Percentiles rank a stretch among this genome's conserved stretches.
Evolutionary conservation across 64 coral and sea anemone genomes (phyloP).

Genomic region (Cladopsammia gracilis): DNA sequence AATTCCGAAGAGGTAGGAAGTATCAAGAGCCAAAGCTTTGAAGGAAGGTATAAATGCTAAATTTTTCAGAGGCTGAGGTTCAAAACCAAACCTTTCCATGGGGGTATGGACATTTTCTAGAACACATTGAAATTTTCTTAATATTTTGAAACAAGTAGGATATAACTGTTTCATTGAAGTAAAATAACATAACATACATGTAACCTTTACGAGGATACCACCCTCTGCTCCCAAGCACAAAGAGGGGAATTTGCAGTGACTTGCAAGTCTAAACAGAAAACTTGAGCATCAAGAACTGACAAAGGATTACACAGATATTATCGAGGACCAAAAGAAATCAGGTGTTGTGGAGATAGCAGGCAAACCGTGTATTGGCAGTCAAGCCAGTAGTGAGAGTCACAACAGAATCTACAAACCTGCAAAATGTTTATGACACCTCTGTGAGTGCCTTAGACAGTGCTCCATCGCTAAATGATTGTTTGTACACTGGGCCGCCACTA

Average conservation of each 20-base stretch:
- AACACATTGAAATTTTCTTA: too few relatives aligned
- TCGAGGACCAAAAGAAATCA: conserved; percentile 56
- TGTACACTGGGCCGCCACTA: conserved; percentile 19
- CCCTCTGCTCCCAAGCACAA: conserved; percentile 49
- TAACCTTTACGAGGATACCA: conserved; percentile 49
- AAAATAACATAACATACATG: too few relatives aligned
- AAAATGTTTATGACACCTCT: conserved; percentile 26
- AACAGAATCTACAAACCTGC: conserved; percentile 20
- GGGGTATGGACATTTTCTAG: too few relatives aligned
- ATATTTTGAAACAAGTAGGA: too few relatives aligned
- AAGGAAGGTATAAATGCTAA: too few relatives aligned
- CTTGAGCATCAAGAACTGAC: conserved; percentile 36
- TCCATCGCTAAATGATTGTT: too few relatives aligned
- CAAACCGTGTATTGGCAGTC: conserved; percentile 15
- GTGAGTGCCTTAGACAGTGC: neutral
- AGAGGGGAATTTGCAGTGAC: conserved; percentile 24
- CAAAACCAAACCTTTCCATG: too few relatives aligned
- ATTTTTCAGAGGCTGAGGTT: too few relatives aligned
- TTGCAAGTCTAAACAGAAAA: conserved; percentile 25
- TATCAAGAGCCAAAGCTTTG: too few relatives aligned
- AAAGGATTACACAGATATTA: conserved; percentile 56
- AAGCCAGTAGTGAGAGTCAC: conserved; percentile 6
- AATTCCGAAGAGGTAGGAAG: too few relatives aligned
- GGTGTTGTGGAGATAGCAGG: conserved; percentile 58
- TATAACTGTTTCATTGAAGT: too few relatives aligned